phyloP scores from a whole-genome alignment of 1,140 invertebrate genomes.

The Heliconius eleuchia region DNA sequence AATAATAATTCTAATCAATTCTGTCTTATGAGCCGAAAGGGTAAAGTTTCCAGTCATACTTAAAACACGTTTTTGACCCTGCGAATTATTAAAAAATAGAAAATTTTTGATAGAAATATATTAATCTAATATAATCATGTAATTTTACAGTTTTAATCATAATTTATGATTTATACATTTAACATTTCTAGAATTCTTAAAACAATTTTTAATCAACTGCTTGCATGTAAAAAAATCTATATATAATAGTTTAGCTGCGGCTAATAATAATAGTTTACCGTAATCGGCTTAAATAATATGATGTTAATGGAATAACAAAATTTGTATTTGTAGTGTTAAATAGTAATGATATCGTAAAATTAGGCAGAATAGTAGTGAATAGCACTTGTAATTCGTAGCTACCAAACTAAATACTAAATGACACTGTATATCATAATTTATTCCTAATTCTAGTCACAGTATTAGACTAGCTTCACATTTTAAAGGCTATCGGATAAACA shows the following conservation, averaged over 20 bases:
- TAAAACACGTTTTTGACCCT: not conserved
- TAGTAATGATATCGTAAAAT: conserved; percentile 22
- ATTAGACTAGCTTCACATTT: conserved; percentile 71
- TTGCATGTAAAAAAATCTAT: not conserved
- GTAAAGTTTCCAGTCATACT: conserved; percentile 1
- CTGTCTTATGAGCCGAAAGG: conserved; percentile 33
- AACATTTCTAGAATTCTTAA: not conserved
- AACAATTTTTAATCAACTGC: not conserved
- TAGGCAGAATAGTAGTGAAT: conserved; percentile 33
- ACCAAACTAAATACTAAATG: conserved; percentile 41
- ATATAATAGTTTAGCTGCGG: not conserved
- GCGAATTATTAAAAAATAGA: conserved; percentile 5
- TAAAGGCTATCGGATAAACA: conserved; percentile 41
- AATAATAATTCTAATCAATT: conserved; percentile 15
- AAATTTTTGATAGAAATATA: conserved; percentile 9
- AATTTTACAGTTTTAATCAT: conserved; percentile 9
- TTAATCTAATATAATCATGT: not conserved
- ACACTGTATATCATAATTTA: conserved; percentile 65
- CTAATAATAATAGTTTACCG: not conserved
- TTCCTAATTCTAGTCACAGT: conserved; percentile 79
- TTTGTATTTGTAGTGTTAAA: conserved; percentile 23
- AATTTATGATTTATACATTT: not conserved
- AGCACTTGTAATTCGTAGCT: conserved; percentile 64
- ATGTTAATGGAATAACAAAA: not conserved
- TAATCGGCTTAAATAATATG: not conserved